Base-by-base conservation (phyloP, 1,140 invertebrate species). In the Ostrea denselamellosa region DNA sequence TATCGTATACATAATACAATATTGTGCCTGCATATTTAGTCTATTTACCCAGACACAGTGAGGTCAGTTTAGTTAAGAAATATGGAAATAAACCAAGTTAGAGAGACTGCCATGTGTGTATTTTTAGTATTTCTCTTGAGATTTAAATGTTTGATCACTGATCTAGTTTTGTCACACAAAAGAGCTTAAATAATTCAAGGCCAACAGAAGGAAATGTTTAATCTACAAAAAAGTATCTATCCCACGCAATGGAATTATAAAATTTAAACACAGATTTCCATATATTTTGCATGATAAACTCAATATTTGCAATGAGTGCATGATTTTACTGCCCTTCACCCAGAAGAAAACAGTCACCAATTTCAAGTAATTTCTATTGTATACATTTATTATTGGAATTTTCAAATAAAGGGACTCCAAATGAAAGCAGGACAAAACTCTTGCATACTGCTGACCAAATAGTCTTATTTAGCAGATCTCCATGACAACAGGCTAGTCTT, bases 141-240 rank as follows among this genome's bases (percentile, higher is more conserved):
- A 14, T 12, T 25, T 4, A 71, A 22, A 71, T 25, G 12, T 12
- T 25, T 2, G 68, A 10, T 25, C 93, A 93, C 90, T 94, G 56
- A 44, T 71, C 25, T 71, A 71, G 25, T 25, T 28, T 25, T 71
- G 68, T 25, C 9, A 8, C 28, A 71, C 68, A 71, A 28, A 71
- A 34, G 68, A 25, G 68, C 12, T 71, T 71, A 71, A 8, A 71
- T 28, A 28, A 12, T 71, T 34, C 68, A 71, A 71, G 22, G 68
- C 25, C 22, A 34, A 34, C n/a, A 28, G 25, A 71, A 71, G 58
- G 58, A 71, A 22, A 71, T 71, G 22, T 8, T 34, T 28, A 17
- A 14, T n/a, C 14, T 19, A 62, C 9, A 14, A 34, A 8, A 71
- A 71, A 71, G 10, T 28, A 28, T 28, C 25, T 71, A 71, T 71